Evolutionary conservation across 2,113 vertebrate species (phyloP).

Genomic region (Cnemophilus loriae): DNA sequence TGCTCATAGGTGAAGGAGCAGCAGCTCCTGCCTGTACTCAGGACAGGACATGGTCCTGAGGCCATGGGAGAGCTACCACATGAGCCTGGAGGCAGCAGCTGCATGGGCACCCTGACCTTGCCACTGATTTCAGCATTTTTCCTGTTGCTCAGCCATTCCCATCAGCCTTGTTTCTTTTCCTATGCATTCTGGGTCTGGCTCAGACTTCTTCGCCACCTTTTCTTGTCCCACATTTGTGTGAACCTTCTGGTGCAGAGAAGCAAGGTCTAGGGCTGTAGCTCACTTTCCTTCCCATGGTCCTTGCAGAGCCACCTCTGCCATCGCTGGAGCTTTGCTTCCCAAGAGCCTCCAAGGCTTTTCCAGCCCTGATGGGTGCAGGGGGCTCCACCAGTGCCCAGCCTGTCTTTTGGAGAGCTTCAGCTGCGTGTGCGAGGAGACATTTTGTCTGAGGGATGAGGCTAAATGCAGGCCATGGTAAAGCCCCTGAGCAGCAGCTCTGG

Average conservation of each 20-base stretch:
- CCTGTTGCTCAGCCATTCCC: neutral
- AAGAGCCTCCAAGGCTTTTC: neutral
- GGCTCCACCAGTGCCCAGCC: neutral
- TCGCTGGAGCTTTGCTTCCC: neutral
- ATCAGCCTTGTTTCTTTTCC: neutral
- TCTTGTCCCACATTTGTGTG: neutral
- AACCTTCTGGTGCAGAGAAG: neutral
- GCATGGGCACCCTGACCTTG: rapidly evolving
- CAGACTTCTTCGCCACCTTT: neutral
- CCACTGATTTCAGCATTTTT: neutral
- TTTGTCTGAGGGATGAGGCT: constrained; percentile 12
- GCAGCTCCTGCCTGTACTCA: neutral
- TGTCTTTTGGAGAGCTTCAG: neutral
- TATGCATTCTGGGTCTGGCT: neutral
- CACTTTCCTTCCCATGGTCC: neutral
- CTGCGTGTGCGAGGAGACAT: neutral
- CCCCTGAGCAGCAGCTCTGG: neutral
- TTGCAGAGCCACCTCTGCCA: neutral
- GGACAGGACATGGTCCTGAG: neutral
- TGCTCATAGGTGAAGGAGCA: neutral
- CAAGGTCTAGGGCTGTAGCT: neutral
- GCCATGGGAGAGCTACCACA: rapidly evolving
- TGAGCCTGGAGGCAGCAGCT: neutral
- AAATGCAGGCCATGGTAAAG: neutral
- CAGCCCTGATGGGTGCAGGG: rapidly evolving